These are phyloP conservation scores for Abramis brama DNA, from an alignment of 2,113 vertebrate genomes.

Conservation along the genomic window DNA sequence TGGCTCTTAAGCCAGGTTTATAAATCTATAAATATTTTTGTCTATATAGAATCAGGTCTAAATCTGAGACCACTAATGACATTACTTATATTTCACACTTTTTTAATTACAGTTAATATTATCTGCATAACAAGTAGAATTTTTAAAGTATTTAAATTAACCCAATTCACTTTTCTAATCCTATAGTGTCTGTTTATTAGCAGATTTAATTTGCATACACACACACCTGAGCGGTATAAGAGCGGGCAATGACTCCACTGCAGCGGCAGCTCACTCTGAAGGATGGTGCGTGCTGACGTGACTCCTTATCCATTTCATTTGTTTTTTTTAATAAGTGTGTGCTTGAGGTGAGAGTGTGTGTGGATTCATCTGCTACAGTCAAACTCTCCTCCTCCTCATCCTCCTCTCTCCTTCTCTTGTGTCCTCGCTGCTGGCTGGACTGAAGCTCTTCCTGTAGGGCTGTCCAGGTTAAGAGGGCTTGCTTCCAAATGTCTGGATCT, in stretches of 20 bases:
- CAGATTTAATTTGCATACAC: background rate
- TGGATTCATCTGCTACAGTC: background rate
- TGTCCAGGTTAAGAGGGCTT: slow-evolving; percentile 66
- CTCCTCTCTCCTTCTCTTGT: slow-evolving; percentile 49
- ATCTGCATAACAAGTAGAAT: background rate
- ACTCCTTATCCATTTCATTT: slow-evolving; percentile 2
- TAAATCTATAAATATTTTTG: background rate
- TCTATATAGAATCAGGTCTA: background rate
- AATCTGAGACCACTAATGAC: background rate
- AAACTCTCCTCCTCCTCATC: slow-evolving; percentile 41
- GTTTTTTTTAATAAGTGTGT: background rate
- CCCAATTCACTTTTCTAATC: background rate
- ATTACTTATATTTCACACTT: background rate
- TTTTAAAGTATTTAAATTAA: too few relatives aligned
- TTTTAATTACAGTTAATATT: background rate
- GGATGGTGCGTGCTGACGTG: slow-evolving; percentile 30
- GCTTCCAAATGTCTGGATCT: slow-evolving; percentile 61
- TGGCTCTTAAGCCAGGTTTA: background rate
- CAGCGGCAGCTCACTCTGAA: slow-evolving; percentile 92
- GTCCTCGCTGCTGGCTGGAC: background rate
- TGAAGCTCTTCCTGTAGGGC: slow-evolving; percentile 66
- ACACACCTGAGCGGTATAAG: slow-evolving; percentile 81
- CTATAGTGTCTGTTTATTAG: background rate
- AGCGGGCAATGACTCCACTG: slow-evolving; percentile 79
- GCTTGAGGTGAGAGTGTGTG: background rate